Evolutionary conservation across 2,888 invertebrate species (phyloP).

Genomic region (Spodoptera exigua): DNA sequence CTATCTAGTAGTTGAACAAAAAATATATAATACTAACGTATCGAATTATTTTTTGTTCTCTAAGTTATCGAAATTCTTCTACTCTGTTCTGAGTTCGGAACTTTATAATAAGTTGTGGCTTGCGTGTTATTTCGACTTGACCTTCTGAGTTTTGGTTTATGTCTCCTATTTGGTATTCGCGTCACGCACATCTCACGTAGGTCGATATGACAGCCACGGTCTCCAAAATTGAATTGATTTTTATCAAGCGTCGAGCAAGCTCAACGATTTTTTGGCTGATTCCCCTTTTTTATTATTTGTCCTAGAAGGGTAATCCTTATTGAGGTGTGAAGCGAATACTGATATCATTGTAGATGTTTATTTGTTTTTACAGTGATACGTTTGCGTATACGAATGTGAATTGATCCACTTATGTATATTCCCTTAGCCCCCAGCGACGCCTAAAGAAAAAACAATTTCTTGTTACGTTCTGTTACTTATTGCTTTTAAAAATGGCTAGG

Average conservation of each 20-base stretch:
- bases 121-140: background rate
- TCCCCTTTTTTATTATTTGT: conserved; percentile 67
- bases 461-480: conserved; percentile 26
- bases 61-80: too few species aligned
- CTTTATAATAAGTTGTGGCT: too few species aligned
- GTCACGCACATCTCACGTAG: conserved; percentile 67
- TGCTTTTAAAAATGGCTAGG: conserved; percentile 43
- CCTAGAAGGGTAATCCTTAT: conserved; percentile 66
- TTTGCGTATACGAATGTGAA: conserved; percentile 32
- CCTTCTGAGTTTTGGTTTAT: conserved; percentile 37
- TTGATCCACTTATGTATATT: conserved; percentile 34
- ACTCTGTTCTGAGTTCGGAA: too few species aligned
- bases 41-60: too few species aligned
- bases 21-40: too few species aligned
- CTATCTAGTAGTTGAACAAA: too few species aligned
- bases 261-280: conserved; percentile 71
- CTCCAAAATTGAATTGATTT: conserved; percentile 77
- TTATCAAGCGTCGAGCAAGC: conserved; percentile 69
- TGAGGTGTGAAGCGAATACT: conserved; percentile 57
- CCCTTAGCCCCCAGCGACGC: background rate
- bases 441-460: background rate
- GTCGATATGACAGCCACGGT: conserved; percentile 71
- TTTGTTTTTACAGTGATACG: conserved; percentile 37
- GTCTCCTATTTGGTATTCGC: conserved; percentile 56
- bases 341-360: conserved; percentile 52